Conservation (phyloP, 2,888 invertebrate genomes). For the Drosophila conformis region DNA sequence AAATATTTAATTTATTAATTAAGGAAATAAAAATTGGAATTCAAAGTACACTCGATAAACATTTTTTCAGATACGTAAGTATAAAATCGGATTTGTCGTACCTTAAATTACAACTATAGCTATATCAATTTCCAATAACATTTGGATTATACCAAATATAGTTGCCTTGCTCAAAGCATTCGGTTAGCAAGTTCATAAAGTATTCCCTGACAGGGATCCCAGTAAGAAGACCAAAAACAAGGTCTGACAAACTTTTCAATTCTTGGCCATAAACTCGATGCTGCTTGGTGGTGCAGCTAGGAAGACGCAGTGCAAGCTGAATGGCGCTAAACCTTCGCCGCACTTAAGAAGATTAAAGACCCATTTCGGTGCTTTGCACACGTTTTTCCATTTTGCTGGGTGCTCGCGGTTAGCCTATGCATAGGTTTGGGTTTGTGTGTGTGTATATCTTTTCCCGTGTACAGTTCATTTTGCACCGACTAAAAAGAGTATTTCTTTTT, state of each 20-base stretch:
- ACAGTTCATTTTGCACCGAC: slow-evolving; percentile 16
- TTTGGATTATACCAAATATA: neutral
- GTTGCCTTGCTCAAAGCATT: neutral
- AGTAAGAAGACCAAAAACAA: neutral
- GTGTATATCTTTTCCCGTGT: slow-evolving; percentile 3
- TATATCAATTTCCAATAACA: neutral
- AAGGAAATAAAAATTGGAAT: neutral
- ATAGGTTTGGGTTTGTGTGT: neutral
- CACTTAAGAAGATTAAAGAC: slow-evolving; percentile 75
- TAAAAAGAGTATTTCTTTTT: slow-evolving; percentile 3
- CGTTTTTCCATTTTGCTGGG: slow-evolving; percentile 33
- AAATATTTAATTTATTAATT: neutral
- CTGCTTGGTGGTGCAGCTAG: slow-evolving; percentile 8
- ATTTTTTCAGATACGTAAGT: neutral
- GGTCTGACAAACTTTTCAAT: slow-evolving; percentile 13
- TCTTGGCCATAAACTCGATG: slow-evolving; percentile 32
- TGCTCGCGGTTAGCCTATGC: slow-evolving; percentile 35
- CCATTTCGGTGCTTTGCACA: slow-evolving; percentile 37
- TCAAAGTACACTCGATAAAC: neutral
- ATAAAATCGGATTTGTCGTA: neutral
- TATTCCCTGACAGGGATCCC: neutral
- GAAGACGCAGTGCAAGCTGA: slow-evolving; percentile 1
- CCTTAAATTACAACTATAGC: neutral
- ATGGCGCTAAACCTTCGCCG: slow-evolving; percentile 19
- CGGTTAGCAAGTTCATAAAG: neutral